Evolutionary conservation across 1,140 invertebrate genomes (phyloP).

Genomic region (Ceratosolen fusciceps): DNA sequence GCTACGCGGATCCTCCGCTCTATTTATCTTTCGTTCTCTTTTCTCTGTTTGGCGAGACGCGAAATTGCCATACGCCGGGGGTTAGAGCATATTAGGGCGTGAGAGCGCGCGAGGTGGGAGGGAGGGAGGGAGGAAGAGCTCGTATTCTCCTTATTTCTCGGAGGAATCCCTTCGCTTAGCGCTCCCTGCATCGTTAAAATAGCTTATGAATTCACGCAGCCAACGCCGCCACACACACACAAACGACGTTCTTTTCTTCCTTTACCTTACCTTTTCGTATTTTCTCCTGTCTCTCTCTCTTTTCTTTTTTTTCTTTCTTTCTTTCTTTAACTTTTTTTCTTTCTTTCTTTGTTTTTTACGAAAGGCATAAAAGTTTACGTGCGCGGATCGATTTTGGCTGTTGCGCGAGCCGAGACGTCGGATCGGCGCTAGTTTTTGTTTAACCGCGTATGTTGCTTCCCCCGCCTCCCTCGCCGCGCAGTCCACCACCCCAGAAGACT

Average conservation of each 20-base stretch:
- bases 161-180: background rate
- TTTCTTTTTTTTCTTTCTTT: too few species aligned
- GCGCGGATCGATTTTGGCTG: background rate
- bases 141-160: background rate
- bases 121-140: background rate
- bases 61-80: slow-evolving; percentile 9
- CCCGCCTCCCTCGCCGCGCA: too few species aligned
- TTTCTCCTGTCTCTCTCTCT: too few species aligned
- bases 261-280: too few species aligned
- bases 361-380: background rate
- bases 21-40: too few species aligned
- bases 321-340: too few species aligned
- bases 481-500: too few species aligned
- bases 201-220: background rate
- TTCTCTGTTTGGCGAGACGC: slow-evolving; percentile 22
- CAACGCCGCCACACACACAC: too few species aligned
- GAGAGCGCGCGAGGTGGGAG: background rate
- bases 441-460: background rate
- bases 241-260: too few species aligned
- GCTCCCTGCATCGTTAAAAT: slow-evolving; percentile 23
- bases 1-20: too few species aligned
- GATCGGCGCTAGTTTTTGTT: background rate
- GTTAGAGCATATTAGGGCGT: slow-evolving; percentile 14
- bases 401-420: background rate
- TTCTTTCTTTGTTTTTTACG: too few species aligned